These are phyloP conservation scores for Rhopalosiphum maidis DNA, from an alignment of 1,140 invertebrate genomes.

Conservation along the genomic window DNA sequence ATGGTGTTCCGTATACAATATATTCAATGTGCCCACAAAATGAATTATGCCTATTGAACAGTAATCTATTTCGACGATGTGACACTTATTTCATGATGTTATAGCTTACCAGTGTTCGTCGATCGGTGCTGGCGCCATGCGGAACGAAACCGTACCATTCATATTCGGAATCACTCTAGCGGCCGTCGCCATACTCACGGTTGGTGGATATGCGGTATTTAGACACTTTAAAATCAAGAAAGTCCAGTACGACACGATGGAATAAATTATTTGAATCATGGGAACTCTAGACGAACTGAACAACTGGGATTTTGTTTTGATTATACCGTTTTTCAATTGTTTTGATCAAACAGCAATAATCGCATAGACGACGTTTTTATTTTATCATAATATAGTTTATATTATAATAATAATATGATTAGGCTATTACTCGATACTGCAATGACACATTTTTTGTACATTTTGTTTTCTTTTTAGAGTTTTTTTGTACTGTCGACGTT, in stretches of 20 bases:
- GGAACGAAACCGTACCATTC: slow-evolving; percentile 86
- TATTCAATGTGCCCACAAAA: background rate
- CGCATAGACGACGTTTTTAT: background rate
- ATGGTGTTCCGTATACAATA: background rate
- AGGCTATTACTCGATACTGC: background rate
- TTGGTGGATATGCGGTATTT: slow-evolving; percentile 85
- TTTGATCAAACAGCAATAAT: slow-evolving; percentile 6
- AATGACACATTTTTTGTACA: background rate
- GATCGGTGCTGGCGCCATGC: slow-evolving; percentile 61
- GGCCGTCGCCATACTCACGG: slow-evolving; percentile 77
- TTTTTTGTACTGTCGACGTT: background rate
- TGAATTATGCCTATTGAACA: background rate
- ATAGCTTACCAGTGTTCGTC: slow-evolving; percentile 62
- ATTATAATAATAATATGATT: background rate
- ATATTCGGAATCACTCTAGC: slow-evolving; percentile 87
- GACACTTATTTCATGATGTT: background rate
- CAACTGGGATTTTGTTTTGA: background rate
- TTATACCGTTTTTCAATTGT: background rate
- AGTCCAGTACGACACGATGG: slow-evolving; percentile 91
- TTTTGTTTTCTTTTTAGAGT: background rate
- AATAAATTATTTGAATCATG: slow-evolving; percentile 66
- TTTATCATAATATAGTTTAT: background rate
- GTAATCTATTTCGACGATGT: background rate
- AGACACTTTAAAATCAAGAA: slow-evolving; percentile 89
- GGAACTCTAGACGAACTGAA: background rate